phyloP scores from a whole-genome alignment of 2,888 invertebrate species.

The Gandaritis pyraliata region DNA sequence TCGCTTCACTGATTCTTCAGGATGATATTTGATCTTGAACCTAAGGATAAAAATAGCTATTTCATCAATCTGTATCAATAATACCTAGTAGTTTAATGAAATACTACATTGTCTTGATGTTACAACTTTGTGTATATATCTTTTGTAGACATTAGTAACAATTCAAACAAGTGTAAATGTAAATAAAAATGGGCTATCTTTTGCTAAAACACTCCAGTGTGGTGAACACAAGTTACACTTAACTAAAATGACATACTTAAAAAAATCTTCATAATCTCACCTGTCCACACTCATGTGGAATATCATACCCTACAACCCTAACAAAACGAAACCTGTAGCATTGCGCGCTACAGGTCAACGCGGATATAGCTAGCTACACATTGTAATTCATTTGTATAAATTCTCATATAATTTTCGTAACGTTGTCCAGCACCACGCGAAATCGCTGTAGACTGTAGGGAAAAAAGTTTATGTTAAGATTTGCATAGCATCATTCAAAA shows the following conservation, averaged over 20 bases:
- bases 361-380: conserved; percentile 81
- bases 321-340: conserved; percentile 83
- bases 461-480: conserved; percentile 82
- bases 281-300: conserved; percentile 80
- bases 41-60: conserved; percentile 75
- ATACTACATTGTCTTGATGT: conserved; percentile 24
- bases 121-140: conserved; percentile 6
- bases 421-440: conserved; percentile 79
- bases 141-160: conserved; percentile 12
- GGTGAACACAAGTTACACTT: conserved; percentile 54
- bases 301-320: conserved; percentile 78
- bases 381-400: conserved; percentile 74
- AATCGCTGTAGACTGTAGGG: conserved; percentile 84
- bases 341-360: conserved; percentile 85
- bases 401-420: conserved; percentile 75
- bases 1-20: conserved; percentile 96
- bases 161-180: conserved; percentile 20
- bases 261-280: conserved; percentile 82
- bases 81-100: conserved; percentile 16
- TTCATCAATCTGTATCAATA: conserved; percentile 24
- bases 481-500: conserved; percentile 73
- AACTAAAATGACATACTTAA: conserved; percentile 76
- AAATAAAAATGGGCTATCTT: conserved; percentile 50
- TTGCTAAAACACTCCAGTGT: conserved; percentile 46
- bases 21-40: conserved; percentile 99